Base-by-base conservation (phyloP, 2,797 vertebrate species). In the Sebastiscus albofasciatus region DNA sequence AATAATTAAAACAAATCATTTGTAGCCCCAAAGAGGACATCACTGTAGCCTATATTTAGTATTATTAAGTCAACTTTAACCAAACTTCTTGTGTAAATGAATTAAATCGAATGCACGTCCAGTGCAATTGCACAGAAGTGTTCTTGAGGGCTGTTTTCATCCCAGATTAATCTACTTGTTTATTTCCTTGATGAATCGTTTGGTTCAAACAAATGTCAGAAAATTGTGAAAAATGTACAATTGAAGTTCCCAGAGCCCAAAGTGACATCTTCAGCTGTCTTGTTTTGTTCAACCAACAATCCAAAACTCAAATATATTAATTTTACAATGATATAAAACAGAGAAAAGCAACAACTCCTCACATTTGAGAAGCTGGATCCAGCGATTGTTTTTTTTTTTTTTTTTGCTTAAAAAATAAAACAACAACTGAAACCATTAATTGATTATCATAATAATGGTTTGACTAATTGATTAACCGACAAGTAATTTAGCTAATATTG, bases 271-370 rank as follows among this genome's bases (percentile, higher is more conserved):
- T 18, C 42, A 46, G 6, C 14, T 46, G 42, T 46, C 42, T 46
- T 46, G 16, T 16, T 46, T 46, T 46, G 14, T 46, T 46, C 14
- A 46, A 46, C 42, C 14, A 46, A 46, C 42, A 46, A 46, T 46
- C 42, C 42, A 46, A 46, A 46, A 0, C 16, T 18, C 14, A 18
- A 46, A 46, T 46, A 16, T 46, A 18, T 46, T 18, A 3, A 46
- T 46, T 18, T 46, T 46, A 46, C 42, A 46, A 46, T 46, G 16
- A 8, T 46, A 46, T 46, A 46, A 7, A 46, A 46, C 42, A 46
- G 42, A 0, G 42, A 46, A 46, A 2, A 46, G 42, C 42, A 42
- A 0, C 39, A 42, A 42, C 0, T 16, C 39, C 13, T 16, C 39
- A 42, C 39, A 42, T 42, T 42, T 14, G 13, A 42, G 13, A 16